Evolutionary conservation across 64 coral and sea anemone species (phyloP), one percentile per base, ranked within the genome.

Genomic region (Dendronephthya gigantea): DNA sequence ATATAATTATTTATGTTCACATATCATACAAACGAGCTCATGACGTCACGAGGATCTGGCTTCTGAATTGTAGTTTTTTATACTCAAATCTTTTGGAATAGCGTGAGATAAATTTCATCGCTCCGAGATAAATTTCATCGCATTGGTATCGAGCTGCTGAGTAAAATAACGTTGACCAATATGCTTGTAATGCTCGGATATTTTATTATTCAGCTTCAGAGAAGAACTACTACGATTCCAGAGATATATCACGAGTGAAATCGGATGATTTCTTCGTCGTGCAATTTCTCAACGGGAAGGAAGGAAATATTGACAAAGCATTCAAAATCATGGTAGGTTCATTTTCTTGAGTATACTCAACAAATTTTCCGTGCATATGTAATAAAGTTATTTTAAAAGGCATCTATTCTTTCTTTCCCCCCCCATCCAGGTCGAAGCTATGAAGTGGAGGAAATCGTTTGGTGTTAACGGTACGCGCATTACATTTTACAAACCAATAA

Each of bases 201-300:
- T 45, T 39, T 39, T 39, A 9, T 17, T 35, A 9, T 17, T 35
- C 28, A 79, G 72, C 72, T 79, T 34, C 72, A 4, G 72, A 79
- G 30, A 79, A 79, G 36, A 79, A 79, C 36, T 79, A 79, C 36
- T 79, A 79, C 22, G 72, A 79, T 19, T 35, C 72, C 2, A 29
- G 72, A 34, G 72, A 79, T 39, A 79, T 79, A 33, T 79, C 72
- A 79, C 30, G 72, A 79, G 22, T 79, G 32, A 79, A 79, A 34
- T 36, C 72, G 10, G 72, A 79, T 79, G 72, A 79, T 39, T 36
- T 79, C 9, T 79, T 79, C 22, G 72, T 79, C 9, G 30, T 79
- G 17, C 72, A 79, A 33, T 79, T 36, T 35, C 36, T 79, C 9
- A 79, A 79, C 36, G 72, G 27, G 15, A 79, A 79, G 16, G 36